Base-by-base conservation (phyloP, 2,113 vertebrate species). In the Hipposideros armiger region DNA sequence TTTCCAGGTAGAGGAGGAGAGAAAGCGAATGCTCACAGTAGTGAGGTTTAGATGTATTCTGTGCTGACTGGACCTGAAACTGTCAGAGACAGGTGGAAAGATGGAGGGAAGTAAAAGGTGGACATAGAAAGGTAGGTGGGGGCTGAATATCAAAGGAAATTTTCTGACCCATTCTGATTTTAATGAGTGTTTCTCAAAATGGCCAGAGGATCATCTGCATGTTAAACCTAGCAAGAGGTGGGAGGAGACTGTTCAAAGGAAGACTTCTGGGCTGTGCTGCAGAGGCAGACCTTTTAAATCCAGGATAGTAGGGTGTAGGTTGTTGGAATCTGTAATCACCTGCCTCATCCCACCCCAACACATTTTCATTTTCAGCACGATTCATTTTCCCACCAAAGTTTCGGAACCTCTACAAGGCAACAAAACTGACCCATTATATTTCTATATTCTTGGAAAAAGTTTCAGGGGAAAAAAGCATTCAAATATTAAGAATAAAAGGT, bases 301-400 rank as follows among this genome's bases (percentile, higher is more conserved):
- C 60, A 72, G 20, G 6, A 74, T 30, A 14, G 1, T 80, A 40
- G 28, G 22, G 3, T 77, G 15, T 77, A 77, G 42, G 32, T 89
- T 95, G 10, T 78, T 88, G 40, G 36, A 86, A 82, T 87, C 15
- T 83, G 7, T 87, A 87, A 72, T 82, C 87, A 86, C 67, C 36
- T 66, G 52, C 5, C 14, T 15, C 7, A 78, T 52, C 24, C 30
- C 16, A 73, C 67, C 28, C 24, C 40, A 62, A 47, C 8, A 56
- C 28, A 85, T 16, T 52, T 4, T 50, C 72, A 36, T 36, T 36
- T 36, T 36, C 36, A 36, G 36, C 36, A 36, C 36, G 88, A 91
- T 76, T 92, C 70, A 88, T 80, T 90, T 97, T 90, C 47, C 88
- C 42, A 88, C 66, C 40, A 76, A 80, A 77, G 26, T 86, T 84